Evolutionary conservation across 2,797 vertebrate genomes (phyloP).

Genomic region (Botia almorhae): DNA sequence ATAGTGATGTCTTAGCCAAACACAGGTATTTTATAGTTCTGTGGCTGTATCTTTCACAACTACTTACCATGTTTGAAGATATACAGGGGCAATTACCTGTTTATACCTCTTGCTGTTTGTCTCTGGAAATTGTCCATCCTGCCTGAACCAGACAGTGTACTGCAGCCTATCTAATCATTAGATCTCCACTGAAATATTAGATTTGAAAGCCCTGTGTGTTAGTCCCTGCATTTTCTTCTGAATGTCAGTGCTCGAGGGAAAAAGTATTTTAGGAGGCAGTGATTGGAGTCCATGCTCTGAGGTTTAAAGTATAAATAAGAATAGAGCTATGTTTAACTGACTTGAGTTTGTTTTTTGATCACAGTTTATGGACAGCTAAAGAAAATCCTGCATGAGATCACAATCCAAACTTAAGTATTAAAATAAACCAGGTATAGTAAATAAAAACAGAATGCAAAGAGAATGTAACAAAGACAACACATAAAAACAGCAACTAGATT

Average conservation of each 20-base stretch:
- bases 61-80: no score
- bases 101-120: no score
- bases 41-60: no score
- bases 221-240: conserved; percentile 34
- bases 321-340: not conserved
- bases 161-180: conserved; percentile 8
- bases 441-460: no score
- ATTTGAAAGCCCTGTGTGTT: conserved; percentile 12
- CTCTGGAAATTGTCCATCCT: no score
- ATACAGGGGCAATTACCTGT: no score
- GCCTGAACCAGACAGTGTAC: no score
- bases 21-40: no score
- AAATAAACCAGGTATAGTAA: no score
- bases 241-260: conserved; percentile 38
- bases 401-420: not conserved
- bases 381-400: not conserved
- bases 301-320: not conserved
- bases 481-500: no score
- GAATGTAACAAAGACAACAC: no score
- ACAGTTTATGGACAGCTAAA: not conserved
- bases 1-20: not conserved
- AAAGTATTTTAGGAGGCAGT: conserved; percentile 24
- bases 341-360: not conserved
- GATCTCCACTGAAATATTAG: conserved; percentile 48
- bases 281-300: not conserved